Conservation (phyloP, 2,113 vertebrate species). For the Dendrocopos noguchii region DNA sequence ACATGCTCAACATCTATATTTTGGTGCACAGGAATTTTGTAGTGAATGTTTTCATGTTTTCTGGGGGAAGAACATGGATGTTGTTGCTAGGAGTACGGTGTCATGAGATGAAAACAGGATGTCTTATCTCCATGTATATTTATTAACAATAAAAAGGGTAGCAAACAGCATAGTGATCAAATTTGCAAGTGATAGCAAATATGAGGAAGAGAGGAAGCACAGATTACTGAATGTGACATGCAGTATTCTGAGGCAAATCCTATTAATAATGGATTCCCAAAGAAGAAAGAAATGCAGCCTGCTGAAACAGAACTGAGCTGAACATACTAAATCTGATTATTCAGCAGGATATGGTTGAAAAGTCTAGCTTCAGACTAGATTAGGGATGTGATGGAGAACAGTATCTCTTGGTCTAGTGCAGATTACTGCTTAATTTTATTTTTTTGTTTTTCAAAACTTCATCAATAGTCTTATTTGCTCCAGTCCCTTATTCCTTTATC, state of each 20-base stretch:
- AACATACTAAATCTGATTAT: background rate
- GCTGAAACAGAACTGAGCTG: background rate
- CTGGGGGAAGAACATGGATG: background rate
- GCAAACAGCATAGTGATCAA: background rate
- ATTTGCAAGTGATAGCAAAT: background rate
- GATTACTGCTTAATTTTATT: no score
- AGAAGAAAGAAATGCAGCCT: background rate
- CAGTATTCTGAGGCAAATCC: background rate
- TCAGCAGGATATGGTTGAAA: background rate
- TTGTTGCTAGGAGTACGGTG: background rate
- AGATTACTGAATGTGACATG: background rate
- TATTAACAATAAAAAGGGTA: background rate
- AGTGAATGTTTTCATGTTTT: background rate
- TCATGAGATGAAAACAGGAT: background rate
- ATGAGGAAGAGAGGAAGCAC: background rate
- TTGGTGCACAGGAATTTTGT: background rate
- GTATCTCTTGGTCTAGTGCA: background rate
- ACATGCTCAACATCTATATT: background rate
- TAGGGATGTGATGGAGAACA: background rate
- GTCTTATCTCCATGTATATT: background rate
- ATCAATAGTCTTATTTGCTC: background rate
- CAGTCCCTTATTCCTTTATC: background rate
- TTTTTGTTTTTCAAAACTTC: background rate
- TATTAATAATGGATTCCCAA: background rate
- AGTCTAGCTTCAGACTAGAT: background rate